Conservation (phyloP, 1,140 invertebrate species). For the Papilio dardanus region DNA sequence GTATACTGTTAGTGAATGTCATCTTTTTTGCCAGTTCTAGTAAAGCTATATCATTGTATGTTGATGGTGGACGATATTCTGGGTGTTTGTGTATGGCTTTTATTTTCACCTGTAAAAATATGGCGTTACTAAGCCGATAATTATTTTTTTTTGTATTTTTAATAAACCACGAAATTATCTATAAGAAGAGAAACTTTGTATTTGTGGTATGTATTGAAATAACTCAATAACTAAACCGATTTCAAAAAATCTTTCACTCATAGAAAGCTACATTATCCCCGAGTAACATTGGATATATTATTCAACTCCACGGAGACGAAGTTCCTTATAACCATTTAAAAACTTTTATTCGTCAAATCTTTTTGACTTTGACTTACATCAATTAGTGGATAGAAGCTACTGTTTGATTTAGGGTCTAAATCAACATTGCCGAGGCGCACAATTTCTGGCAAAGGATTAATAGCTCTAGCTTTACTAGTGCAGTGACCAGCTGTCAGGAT, state of each 20-base stretch:
- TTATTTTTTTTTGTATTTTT: too few relatives aligned
- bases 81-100: constrained; percentile 9
- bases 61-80: neutral
- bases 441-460: constrained; percentile 50
- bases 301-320: too few relatives aligned
- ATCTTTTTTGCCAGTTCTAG: neutral
- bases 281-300: too few relatives aligned
- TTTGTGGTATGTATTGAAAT: too few relatives aligned
- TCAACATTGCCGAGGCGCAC: constrained; percentile 74
- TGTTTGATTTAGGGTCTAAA: constrained; percentile 47
- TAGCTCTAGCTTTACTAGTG: constrained; percentile 43
- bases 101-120: neutral
- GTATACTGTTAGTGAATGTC: neutral
- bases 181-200: too few relatives aligned
- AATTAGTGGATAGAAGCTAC: neutral
- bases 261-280: too few relatives aligned
- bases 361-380: too few relatives aligned
- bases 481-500: constrained; percentile 70
- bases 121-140: neutral
- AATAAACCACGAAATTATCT: too few relatives aligned
- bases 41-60: neutral
- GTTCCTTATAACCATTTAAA: too few relatives aligned
- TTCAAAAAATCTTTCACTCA: too few relatives aligned
- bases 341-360: too few relatives aligned
- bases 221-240: too few relatives aligned